A percentile compares a stretch with the other conserved stretches of the same genome.
phyloP scores from a whole-genome alignment of 2,888 invertebrate genomes.

The Plebejus anna region DNA sequence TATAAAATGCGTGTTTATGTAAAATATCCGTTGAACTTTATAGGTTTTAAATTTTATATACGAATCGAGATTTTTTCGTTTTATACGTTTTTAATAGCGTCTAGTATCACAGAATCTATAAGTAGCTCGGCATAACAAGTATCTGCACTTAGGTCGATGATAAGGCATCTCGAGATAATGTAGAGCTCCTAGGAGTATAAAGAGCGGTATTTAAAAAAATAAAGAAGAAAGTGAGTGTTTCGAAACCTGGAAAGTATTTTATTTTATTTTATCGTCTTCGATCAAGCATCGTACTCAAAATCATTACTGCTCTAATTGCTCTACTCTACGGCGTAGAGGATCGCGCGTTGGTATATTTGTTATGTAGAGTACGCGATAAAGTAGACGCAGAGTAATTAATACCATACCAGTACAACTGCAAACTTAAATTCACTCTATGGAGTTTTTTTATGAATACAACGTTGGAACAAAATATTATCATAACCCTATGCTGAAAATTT shows the following conservation, averaged over 20 bases:
- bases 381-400: too few relatives aligned
- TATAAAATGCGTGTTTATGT: conserved; percentile 27
- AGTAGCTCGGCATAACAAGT: conserved; percentile 5
- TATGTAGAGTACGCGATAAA: too few relatives aligned
- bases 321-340: neutral
- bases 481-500: neutral
- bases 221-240: neutral
- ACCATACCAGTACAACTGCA: too few relatives aligned
- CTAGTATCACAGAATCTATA: conserved; percentile 14
- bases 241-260: neutral
- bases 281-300: neutral
- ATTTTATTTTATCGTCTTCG: neutral
- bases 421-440: too few relatives aligned
- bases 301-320: neutral
- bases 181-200: neutral
- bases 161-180: neutral
- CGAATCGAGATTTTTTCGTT: conserved; percentile 10
- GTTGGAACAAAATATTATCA: neutral
- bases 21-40: conserved; percentile 21
- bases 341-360: neutral
- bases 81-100: conserved; percentile 11
- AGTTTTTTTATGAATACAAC: neutral
- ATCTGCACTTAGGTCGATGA: conserved; percentile 8
- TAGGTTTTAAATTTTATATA: conserved; percentile 28
- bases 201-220: neutral